phyloP scores from a whole-genome alignment of 2,888 invertebrate species.

The Ferdinandea cuprea region DNA sequence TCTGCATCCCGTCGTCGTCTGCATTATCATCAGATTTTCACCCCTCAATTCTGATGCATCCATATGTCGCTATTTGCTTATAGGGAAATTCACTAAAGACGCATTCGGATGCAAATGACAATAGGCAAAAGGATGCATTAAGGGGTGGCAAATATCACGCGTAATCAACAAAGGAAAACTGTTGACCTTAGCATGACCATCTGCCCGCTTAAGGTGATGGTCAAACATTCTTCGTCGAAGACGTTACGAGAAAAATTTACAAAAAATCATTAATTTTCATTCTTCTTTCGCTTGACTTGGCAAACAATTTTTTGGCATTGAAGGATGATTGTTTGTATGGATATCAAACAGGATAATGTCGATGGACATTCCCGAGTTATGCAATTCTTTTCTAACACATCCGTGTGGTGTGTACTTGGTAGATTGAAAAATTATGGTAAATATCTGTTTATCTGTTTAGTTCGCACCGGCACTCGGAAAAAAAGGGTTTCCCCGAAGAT shows the following conservation, averaged over 20 bases:
- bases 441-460: constrained; percentile 75
- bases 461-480: constrained; percentile 51
- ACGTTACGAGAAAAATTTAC: constrained; percentile 6
- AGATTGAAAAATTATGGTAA: constrained; percentile 83
- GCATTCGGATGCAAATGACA: constrained; percentile 62
- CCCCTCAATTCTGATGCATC: constrained; percentile 51
- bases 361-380: constrained; percentile 33
- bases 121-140: constrained; percentile 50
- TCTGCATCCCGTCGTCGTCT: constrained; percentile 8
- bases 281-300: constrained; percentile 54
- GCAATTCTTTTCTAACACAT: constrained; percentile 16
- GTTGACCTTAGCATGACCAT: constrained; percentile 67
- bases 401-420: constrained; percentile 75
- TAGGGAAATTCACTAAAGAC: constrained; percentile 56
- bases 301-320: constrained; percentile 71
- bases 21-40: constrained; percentile 1
- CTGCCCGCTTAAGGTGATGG: constrained; percentile 66
- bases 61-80: constrained; percentile 65
- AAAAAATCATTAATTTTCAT: constrained; percentile 64
- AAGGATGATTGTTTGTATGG: constrained; percentile 57
- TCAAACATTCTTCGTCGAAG: constrained; percentile 57
- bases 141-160: constrained; percentile 66
- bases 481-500: constrained; percentile 69
- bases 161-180: constrained; percentile 46
- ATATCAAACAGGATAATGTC: background rate